Evolutionary conservation across 2,113 vertebrate species (phyloP), one percentile per base, ranked within the genome.

Genomic region (Podarcis muralis): DNA sequence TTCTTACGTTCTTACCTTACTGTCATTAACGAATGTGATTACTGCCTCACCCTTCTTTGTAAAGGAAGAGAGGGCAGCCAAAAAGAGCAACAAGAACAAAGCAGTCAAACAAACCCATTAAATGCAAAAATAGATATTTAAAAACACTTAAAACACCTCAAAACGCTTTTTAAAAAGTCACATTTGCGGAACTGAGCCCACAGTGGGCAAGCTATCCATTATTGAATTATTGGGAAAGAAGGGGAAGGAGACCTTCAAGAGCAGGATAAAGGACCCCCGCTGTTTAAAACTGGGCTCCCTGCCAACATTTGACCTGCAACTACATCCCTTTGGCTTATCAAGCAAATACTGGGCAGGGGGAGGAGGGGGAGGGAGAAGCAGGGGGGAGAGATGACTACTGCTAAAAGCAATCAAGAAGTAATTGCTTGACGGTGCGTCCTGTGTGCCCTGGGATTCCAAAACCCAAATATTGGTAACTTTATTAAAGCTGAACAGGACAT

Each of bases 401-500:
- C 82, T 74, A 83, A 83, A 20, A 1, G 53, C 77, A 32, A 0
- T 80, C 79, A 86, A 20, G 27, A 89, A 25, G 32, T 32, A 72
- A 87, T 85, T 81, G 82, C 27, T 68, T 68, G 53, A 82, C 22
- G n/a, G 81, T 35, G 6, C 53, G 66, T 84, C 68, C 32, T 84
- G 65, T 74, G 65, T 20, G 75, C 78, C 9, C 23, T 40, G 83
- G 83, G 65, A 83, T 65, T 37, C 22, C 2, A 4, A 32, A 84
- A 32, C 25, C 25, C 13, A 8, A 9, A 48, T 71, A 84, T 69
- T n/a, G 85, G 85, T 65, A 27, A 83, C 81, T 48, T 82, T 37
- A 87, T 85, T 75, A 85, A 75, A 90, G 91, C 53, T 4, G 0
- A 90, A 92, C 71, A 1, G 18, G 83, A 75, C 48, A 13, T 72